Base-by-base conservation (phyloP, 2,888 invertebrate species). In the Ophioninae sp. region DNA sequence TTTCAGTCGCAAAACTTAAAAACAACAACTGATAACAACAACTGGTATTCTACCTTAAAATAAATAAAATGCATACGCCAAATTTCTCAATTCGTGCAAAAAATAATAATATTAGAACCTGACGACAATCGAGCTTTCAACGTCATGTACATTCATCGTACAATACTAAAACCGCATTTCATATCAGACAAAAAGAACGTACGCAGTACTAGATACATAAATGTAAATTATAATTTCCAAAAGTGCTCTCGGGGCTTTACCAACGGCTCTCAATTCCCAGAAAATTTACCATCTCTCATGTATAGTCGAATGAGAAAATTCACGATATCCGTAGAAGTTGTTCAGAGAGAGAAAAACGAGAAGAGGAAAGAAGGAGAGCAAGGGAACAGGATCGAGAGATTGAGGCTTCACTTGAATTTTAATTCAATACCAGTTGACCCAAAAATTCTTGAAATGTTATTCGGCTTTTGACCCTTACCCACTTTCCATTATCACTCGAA, bases 391-490 rank as follows among this genome's bases (percentile, higher is more conserved):
- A 17, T 44, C 44, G 68, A 71, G 56, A 71, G 44, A 39, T 17
- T 9, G 68, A 67, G 37, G 69, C 80, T 78, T 83, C 81, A 81
- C 81, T 83, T 83, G 73, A 83, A 83, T 83, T 83, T 80, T 68
- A 83, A 83, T 83, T 81, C 80, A 77, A 83, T 83, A 69, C 59
- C 73, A 71, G 58, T 77, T 83, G 83, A 83, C 80, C 77, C 77
- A 81, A 83, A 83, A 83, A 83, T 74, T 81, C 77, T 81, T 65
- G 68, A 74, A 77, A 74, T 81, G 80, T 81, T 74, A 83, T 83
- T 83, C 68, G 80, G 68, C 61, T 59, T 80, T 68, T 64, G 69
- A 65, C 71, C 59, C 17, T 64, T 63, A 17, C 67, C 59, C 20
- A 44, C 59, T 61, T 37, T 23, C 51, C 30, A 51, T 22, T 71